phyloP scores from a whole-genome alignment of 2,113 vertebrate genomes.

The Solea senegalensis region DNA sequence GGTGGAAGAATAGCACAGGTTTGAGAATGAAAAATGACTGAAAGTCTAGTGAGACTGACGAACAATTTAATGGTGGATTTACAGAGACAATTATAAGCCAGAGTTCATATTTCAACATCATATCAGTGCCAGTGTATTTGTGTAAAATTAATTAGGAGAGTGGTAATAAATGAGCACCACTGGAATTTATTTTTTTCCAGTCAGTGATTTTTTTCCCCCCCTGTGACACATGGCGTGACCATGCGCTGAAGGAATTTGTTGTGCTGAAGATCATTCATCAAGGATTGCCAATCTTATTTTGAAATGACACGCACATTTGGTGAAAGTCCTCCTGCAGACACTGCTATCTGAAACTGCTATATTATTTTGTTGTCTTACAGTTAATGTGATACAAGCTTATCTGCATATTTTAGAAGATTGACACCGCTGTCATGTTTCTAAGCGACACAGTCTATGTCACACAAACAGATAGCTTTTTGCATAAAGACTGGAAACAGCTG shows the following conservation, averaged over 20 bases:
- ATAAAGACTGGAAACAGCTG: too few species aligned
- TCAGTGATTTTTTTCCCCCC: conserved; percentile 26
- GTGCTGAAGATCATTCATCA: conserved; percentile 57
- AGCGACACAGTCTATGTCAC: too few species aligned
- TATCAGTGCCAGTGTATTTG: conserved; percentile 53
- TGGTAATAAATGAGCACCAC: conserved; percentile 57
- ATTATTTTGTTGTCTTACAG: background rate
- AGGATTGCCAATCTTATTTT: conserved; percentile 50
- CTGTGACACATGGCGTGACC: conserved; percentile 75
- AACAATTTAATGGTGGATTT: conserved; percentile 63
- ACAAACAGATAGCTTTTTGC: too few species aligned
- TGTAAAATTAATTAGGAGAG: conserved; percentile 63
- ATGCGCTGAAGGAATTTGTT: conserved; percentile 46
- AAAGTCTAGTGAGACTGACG: conserved; percentile 47
- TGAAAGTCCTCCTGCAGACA: conserved; percentile 3
- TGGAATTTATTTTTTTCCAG: conserved; percentile 23
- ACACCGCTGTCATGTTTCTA: background rate
- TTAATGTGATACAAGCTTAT: background rate
- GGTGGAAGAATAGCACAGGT: conserved; percentile 12
- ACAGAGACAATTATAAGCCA: conserved; percentile 47
- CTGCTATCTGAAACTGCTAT: conserved; percentile 9
- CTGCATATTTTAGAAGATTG: background rate
- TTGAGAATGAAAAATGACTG: conserved; percentile 40
- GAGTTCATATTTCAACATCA: conserved; percentile 64
- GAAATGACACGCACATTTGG: conserved; percentile 20